These are phyloP conservation scores for Papilio elwesi DNA, from an alignment of 2,888 invertebrate genomes.

Conservation along the genomic window DNA sequence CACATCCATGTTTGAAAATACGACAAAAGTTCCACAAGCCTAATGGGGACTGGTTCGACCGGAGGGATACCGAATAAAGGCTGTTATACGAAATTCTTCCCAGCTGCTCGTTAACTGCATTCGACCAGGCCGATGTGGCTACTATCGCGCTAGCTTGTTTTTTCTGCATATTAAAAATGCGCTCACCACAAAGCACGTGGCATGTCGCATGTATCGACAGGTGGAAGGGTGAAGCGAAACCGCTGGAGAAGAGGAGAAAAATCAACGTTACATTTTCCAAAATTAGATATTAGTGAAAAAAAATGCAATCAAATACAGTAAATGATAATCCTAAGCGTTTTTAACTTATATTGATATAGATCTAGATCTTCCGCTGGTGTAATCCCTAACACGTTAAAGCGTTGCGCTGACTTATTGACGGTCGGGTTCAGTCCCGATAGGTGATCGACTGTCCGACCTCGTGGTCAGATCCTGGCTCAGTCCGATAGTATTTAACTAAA, in stretches of 20 bases:
- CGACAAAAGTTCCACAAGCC: no score
- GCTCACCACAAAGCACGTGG: background rate
- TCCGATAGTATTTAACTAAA: conserved; percentile 9
- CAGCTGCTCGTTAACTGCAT: no score
- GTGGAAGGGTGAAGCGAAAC: background rate
- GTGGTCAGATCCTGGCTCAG: conserved; percentile 1
- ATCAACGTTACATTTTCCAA: background rate
- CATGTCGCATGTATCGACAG: background rate
- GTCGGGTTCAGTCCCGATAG: background rate
- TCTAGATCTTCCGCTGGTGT: no score
- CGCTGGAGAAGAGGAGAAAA: background rate
- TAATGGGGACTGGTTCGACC: no score
- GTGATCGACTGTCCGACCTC: background rate
- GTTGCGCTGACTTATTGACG: background rate
- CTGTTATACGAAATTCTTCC: no score
- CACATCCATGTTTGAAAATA: no score
- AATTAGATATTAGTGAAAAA: background rate
- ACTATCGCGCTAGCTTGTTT: no score
- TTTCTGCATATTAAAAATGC: background rate
- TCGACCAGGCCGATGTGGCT: no score
- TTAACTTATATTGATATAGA: no score
- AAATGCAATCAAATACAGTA: background rate
- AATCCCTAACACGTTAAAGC: conserved; percentile 5
- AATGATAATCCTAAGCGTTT: background rate
- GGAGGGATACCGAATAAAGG: no score